A percentile compares a stretch with the other conserved stretches of the same genome.
phyloP scores from a whole-genome alignment of 2,888 invertebrate genomes.

The Drosophila peninsularis region DNA sequence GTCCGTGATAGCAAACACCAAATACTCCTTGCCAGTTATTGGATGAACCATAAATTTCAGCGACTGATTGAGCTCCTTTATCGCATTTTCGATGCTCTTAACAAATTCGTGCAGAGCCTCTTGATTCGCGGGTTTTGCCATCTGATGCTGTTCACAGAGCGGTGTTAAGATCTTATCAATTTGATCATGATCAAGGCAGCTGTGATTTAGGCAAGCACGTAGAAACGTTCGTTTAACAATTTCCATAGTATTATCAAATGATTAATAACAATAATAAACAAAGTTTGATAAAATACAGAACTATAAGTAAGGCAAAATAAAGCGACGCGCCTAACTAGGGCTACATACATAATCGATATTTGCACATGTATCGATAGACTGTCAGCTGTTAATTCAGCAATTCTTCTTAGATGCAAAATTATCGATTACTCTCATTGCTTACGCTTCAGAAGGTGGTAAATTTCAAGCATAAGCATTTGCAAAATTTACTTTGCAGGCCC shows the following conservation, averaged over 20 bases:
- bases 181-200: slow-evolving; percentile 48
- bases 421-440: slow-evolving; percentile 13
- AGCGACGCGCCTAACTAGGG: slow-evolving; percentile 28
- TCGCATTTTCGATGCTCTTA: slow-evolving; percentile 31
- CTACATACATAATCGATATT: slow-evolving; percentile 5
- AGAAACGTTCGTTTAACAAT: slow-evolving; percentile 51
- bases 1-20: slow-evolving; percentile 60
- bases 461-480: background rate
- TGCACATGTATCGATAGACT: background rate
- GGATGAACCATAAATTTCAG: slow-evolving; percentile 56
- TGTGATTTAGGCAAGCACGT: slow-evolving; percentile 64
- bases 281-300: background rate
- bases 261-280: background rate
- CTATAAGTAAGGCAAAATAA: background rate
- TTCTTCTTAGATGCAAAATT: background rate
- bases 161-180: slow-evolving; percentile 55
- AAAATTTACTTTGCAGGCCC: too few species aligned
- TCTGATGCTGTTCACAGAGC: slow-evolving; percentile 52
- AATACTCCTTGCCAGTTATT: slow-evolving; percentile 52
- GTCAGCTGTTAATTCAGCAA: background rate
- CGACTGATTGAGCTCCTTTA: slow-evolving; percentile 46
- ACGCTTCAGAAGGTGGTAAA: background rate
- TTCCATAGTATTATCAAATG: slow-evolving; percentile 42
- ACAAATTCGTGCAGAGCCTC: slow-evolving; percentile 53
- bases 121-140: slow-evolving; percentile 38